Percentiles rank a stretch among this genome's conserved stretches.
phyloP scores from a whole-genome alignment of 92 coral and sea anemone genomes.

The Desmophyllum pertusum region DNA sequence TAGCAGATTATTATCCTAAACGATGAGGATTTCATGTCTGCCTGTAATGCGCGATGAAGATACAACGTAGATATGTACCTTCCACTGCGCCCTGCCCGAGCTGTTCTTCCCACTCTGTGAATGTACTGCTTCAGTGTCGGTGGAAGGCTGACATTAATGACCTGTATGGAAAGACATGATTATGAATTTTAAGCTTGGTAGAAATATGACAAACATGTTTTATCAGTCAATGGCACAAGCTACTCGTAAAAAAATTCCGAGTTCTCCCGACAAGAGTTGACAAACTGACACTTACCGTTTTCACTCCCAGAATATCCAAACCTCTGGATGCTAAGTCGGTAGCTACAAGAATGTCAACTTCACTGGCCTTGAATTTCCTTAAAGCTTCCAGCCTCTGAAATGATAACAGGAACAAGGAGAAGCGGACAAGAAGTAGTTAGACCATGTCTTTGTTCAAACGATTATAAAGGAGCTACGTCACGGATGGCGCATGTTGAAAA shows the following conservation, averaged over 20 bases:
- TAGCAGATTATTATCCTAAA: neutral
- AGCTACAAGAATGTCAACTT: conserved; percentile 89
- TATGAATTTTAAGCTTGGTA: no score
- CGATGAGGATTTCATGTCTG: neutral
- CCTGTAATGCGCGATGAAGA: neutral
- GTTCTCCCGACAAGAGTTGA: no score
- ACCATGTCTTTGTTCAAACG: neutral
- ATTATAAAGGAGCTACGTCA: no score
- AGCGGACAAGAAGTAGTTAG: no score
- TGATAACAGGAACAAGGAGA: neutral
- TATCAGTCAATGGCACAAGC: no score
- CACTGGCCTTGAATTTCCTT: conserved; percentile 87
- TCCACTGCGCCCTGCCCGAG: conserved; percentile 97
- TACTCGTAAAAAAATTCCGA: no score
- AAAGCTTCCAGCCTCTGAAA: conserved; percentile 89
- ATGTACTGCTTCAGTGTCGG: conserved; percentile 86
- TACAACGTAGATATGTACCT: conserved; percentile 51
- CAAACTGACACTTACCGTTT: conserved; percentile 78
- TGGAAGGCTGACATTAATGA: conserved; percentile 88
- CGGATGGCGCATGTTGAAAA: no score
- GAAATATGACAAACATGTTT: no score
- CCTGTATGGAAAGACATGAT: conserved; percentile 43
- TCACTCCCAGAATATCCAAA: conserved; percentile 91
- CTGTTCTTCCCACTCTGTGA: conserved; percentile 97
- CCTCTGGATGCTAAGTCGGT: conserved; percentile 97